These are phyloP conservation scores for Myotis davidii DNA, from an alignment of 2,113 vertebrate genomes.

Conservation along the genomic window DNA sequence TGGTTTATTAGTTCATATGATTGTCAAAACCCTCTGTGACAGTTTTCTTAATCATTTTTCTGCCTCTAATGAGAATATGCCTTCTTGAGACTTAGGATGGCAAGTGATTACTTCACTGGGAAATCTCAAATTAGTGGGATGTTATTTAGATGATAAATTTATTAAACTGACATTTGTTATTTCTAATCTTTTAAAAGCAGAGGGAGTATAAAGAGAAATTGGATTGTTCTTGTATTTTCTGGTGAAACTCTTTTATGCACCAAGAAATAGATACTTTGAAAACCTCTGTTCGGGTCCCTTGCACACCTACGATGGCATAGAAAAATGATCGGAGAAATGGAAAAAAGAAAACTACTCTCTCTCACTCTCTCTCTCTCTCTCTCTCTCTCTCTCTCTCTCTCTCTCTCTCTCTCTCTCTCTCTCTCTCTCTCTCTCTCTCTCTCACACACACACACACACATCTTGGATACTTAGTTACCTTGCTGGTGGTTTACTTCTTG, in stretches of 20 bases:
- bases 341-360: constrained; percentile 47
- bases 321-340: constrained; percentile 4
- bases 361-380: too few species aligned
- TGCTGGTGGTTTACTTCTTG: constrained; percentile 19
- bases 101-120: not conserved
- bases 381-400: not conserved
- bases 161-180: constrained; percentile 21
- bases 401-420: too few species aligned
- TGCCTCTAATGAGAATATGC: not conserved
- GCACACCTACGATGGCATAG: not conserved
- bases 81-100: not conserved
- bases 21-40: not conserved
- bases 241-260: not conserved
- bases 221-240: constrained; percentile 13
- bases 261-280: constrained; percentile 14
- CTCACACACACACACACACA: not conserved
- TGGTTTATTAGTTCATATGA: constrained; percentile 11
- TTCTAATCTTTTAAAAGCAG: not conserved
- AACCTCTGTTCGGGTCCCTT: not conserved
- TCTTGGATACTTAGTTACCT: constrained; percentile 43
- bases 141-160: constrained; percentile 43
- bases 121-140: constrained; percentile 22
- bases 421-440: not conserved
- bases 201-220: not conserved
- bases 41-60: constrained; percentile 33